These are phyloP conservation scores for Lamellibrachia luymesi DNA, from an alignment of 1,140 invertebrate genomes.

Conservation along the genomic window DNA sequence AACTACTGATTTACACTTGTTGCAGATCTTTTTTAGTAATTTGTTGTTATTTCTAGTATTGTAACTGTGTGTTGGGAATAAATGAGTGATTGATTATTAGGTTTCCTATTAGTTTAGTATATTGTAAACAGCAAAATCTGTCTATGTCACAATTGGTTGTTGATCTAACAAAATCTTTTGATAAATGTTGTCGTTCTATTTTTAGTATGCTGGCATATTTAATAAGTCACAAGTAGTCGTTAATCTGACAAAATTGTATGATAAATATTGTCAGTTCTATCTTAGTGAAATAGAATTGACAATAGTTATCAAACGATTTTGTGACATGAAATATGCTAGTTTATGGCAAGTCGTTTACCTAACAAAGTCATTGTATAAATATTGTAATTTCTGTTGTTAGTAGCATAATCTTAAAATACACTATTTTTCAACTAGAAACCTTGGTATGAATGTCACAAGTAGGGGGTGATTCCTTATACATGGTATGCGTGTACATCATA, in stretches of 20 bases:
- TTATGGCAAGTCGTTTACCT: neutral
- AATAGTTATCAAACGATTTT: no score
- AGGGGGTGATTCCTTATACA: neutral
- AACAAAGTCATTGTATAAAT: neutral
- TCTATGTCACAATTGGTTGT: neutral
- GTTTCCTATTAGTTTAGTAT: neutral
- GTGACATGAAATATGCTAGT: no score
- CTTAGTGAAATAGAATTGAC: neutral
- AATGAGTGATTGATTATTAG: neutral
- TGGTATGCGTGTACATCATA: no score
- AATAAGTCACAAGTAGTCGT: neutral
- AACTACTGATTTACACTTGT: no score
- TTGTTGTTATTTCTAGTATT: no score
- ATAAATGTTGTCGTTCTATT: neutral
- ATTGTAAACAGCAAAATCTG: neutral
- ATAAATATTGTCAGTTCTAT: neutral
- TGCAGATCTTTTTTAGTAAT: no score
- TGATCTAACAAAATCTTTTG: neutral
- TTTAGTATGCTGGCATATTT: neutral
- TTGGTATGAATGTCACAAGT: neutral
- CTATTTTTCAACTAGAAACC: neutral
- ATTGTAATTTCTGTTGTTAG: neutral
- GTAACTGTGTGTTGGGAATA: no score
- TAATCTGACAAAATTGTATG: neutral
- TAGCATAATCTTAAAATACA: neutral